These are phyloP conservation scores for Ectropis grisescens DNA, from an alignment of 1,140 invertebrate species.

Conservation along the genomic window DNA sequence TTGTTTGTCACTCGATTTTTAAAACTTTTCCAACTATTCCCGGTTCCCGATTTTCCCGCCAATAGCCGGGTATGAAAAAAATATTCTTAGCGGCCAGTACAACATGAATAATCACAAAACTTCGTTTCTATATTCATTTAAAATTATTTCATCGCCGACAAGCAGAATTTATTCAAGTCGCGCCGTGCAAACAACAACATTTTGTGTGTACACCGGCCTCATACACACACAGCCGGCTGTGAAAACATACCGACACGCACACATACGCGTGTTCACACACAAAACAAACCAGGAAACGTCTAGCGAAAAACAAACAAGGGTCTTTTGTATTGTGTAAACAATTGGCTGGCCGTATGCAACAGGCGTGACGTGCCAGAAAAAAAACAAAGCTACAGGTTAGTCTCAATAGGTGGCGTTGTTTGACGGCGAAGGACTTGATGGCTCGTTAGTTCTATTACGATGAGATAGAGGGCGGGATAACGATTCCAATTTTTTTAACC, in stretches of 20 bases:
- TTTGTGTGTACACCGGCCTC: constrained; percentile 55
- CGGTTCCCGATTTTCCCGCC: no score
- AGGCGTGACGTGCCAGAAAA: constrained; percentile 52
- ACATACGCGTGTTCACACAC: constrained; percentile 47
- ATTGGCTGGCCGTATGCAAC: constrained; percentile 60
- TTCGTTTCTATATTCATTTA: constrained; percentile 10
- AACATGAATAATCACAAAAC: no score
- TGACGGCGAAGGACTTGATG: background rate
- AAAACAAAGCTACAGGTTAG: constrained; percentile 42
- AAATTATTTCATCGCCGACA: constrained; percentile 18
- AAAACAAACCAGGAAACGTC: constrained; percentile 69
- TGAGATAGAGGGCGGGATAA: constrained; percentile 37
- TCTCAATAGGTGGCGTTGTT: constrained; percentile 38
- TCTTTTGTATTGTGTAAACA: constrained; percentile 69
- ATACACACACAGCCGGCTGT: constrained; percentile 48
- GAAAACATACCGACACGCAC: constrained; percentile 42
- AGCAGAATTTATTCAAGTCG: constrained; percentile 51
- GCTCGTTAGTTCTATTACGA: constrained; percentile 12
- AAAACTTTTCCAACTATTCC: no score
- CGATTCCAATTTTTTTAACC: no score
- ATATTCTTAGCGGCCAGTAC: no score
- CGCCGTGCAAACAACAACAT: constrained; percentile 52
- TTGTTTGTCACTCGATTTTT: no score
- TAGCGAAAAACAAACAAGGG: constrained; percentile 69
- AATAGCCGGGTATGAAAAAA: no score